Evolutionary conservation across 2,113 vertebrate genomes (phyloP), one percentile per base, ranked within the genome.

Genomic region (Piaya cayana): DNA sequence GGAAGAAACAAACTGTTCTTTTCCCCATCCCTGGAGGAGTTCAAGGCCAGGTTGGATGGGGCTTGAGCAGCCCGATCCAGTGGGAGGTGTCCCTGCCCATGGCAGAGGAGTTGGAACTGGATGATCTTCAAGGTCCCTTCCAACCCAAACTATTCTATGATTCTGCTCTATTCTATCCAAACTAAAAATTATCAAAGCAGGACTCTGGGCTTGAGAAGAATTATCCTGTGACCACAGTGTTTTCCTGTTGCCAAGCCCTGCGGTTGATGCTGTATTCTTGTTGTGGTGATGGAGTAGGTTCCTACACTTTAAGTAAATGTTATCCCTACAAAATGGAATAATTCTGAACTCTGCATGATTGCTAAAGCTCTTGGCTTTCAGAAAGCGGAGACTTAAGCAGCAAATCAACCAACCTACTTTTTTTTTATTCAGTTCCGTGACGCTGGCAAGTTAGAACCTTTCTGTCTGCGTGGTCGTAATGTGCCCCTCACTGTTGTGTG

Each of bases 301-400:
- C 87, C 74, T 89, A 27, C 53, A 78, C 82, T 91, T 64, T 72
- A 89, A 82, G 78, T 81, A 96, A 93, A 84, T 63, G 85, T 65
- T 27, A 1, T 58, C 34, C 53, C 58, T 74, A 56, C 68, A 55
- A 93, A 93, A 93, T 36, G 56, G 81, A 96, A 50, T 84, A 7
- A 91, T 95, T 88, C 60, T 71, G 81, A 95, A 84, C 82, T 89
- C 93, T 59, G 92, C 67, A 15, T 69, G 85, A 43, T 27, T 55
- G 70, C 58, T 89, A 88, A 62, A 89, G 70, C 79, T 82, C 45
- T 53, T 76, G 89, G 59, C 52, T 92, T 95, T 85, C 79, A 87
- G 58, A 75, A 75, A 34, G 86, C 52, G 45, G 82, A 56, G 85
- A 67, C 56, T 82, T 81, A 39, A 90, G 81, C 86, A 88, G 64